These are phyloP conservation scores for Antechinus stuartii DNA, from an alignment of 2,113 vertebrate genomes.

Conservation along the genomic window DNA sequence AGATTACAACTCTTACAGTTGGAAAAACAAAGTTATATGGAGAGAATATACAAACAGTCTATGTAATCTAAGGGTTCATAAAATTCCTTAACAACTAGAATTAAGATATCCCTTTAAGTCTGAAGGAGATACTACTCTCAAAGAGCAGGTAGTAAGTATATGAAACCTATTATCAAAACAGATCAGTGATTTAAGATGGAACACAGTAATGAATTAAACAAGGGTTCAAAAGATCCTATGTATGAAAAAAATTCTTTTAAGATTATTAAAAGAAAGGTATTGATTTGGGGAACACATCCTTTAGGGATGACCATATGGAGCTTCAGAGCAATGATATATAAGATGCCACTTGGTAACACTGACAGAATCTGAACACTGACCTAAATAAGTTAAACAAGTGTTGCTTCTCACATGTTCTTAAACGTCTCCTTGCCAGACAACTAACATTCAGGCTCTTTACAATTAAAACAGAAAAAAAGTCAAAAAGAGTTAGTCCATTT, in stretches of 20 bases:
- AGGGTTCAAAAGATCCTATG: not conserved
- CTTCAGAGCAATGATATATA: not conserved
- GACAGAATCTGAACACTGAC: conserved; percentile 2
- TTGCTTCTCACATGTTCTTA: not conserved
- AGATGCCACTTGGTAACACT: not conserved
- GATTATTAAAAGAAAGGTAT: too few relatives aligned
- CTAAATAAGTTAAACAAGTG: not conserved
- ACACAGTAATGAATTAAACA: not conserved
- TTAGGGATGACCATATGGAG: conserved; percentile 24
- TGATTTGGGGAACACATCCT: too few relatives aligned
- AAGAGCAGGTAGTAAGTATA: not conserved
- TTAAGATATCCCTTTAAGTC: not conserved
- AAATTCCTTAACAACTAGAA: not conserved
- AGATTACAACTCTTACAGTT: not conserved
- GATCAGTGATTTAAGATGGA: not conserved
- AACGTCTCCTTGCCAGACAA: not conserved
- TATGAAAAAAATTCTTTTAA: not conserved
- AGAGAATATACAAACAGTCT: not conserved
- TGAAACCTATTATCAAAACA: not conserved
- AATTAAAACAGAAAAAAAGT: not conserved
- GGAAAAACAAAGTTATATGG: not conserved
- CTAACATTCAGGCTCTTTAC: not conserved
- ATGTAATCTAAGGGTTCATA: not conserved
- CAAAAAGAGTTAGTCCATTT: not conserved
- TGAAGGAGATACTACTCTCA: not conserved